Percentiles rank a stretch among this genome's conserved stretches.
phyloP scores from a whole-genome alignment of 2,888 invertebrate genomes.

The Sthenelais limicola region DNA sequence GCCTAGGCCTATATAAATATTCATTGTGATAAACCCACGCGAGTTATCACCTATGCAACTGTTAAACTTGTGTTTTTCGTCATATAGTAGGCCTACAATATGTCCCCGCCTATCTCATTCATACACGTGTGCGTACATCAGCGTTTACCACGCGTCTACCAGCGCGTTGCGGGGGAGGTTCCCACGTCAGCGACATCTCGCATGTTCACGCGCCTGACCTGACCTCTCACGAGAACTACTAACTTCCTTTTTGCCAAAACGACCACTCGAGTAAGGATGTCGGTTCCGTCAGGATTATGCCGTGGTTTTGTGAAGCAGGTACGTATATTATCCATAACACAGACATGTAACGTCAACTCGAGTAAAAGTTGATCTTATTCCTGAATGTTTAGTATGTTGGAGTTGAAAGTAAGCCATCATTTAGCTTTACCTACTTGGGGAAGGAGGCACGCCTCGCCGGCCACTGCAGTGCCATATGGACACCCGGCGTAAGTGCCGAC shows the following conservation, averaged over 20 bases:
- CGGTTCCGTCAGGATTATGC: slow-evolving; percentile 56
- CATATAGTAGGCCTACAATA: no score
- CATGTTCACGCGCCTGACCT: slow-evolving; percentile 22
- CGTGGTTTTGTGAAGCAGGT: slow-evolving; percentile 70
- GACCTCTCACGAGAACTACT: slow-evolving; percentile 13
- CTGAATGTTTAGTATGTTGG: background rate
- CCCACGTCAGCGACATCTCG: no score
- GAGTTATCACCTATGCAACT: no score
- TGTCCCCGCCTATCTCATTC: no score
- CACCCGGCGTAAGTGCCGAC: slow-evolving; percentile 22
- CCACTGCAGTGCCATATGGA: slow-evolving; percentile 27
- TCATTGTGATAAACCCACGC: no score
- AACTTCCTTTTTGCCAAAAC: slow-evolving; percentile 20
- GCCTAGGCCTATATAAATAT: no score
- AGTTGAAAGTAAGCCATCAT: background rate
- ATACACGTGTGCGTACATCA: no score
- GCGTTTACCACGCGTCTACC: no score
- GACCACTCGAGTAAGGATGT: slow-evolving; percentile 53
- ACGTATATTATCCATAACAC: no score
- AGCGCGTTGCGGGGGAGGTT: no score
- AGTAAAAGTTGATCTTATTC: background rate
- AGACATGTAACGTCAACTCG: no score
- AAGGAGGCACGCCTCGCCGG: background rate
- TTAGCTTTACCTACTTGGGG: background rate
- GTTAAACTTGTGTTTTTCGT: no score